Base-by-base conservation (phyloP, 2,797 vertebrate species). In the Falco rusticolus region DNA sequence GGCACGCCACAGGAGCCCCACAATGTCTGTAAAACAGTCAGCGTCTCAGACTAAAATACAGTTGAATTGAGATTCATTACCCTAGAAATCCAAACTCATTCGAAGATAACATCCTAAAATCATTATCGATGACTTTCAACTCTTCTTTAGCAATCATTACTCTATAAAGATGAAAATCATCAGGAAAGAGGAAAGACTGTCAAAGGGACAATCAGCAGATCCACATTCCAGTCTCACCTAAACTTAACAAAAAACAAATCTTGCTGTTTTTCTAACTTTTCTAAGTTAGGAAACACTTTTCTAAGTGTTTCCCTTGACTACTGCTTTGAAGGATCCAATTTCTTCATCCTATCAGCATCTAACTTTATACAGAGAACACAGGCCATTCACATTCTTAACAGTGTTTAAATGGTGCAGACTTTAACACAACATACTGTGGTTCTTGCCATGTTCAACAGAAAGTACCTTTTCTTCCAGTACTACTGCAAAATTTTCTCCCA, bases 401-500 rank as follows among this genome's bases (percentile, higher is more conserved):
- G 16, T 33, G 7, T 51, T 93, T 69, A 82, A 78, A 68, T 4
- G 10, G 37, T 69, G 71, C 68, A 74, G 61, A 47, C 15, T 45
- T 87, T n/a, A 57, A 69, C 1, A 1, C 11, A 92, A 64, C 9
- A 47, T 2, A 77, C 16, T 2, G 24, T 22, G 48, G 26, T 21
- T 87, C 43, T n/a, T 72, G 11, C 16, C 39, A 50, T 0, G 0
- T 11, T 75, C 65, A 50, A 33, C 0, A 86, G 11, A 61, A 77
- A 54, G 4, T 16, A 54, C 19, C 33, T 77, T 66, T 64, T 59
- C 18, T 84, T 51, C n/a, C 64, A 87, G 41, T 11, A 47, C 9
- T 59, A 33, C 26, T 21, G 34, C 21, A 31, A 72, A 34, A 25
- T 77, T 37, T 54, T 50, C 51, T 63, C 54, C 37, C 43, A 43